These are phyloP conservation scores for Acanthis flammea DNA, from an alignment of 2,797 vertebrate species.

Conservation along the genomic window DNA sequence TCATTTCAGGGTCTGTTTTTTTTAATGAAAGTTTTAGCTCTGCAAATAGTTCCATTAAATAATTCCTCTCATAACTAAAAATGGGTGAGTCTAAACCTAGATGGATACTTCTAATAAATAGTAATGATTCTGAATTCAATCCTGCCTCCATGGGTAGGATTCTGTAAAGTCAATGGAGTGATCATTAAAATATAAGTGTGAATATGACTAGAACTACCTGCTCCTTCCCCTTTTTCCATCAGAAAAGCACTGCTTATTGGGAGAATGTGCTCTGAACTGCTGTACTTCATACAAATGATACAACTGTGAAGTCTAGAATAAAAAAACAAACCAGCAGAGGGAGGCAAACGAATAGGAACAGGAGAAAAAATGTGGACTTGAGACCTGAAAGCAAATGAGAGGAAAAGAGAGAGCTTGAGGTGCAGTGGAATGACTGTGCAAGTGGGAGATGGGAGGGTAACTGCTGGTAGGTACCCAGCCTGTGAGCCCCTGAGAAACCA, in stretches of 20 bases:
- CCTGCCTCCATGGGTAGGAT: not conserved
- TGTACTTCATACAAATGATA: not conserved
- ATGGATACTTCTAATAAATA: not conserved
- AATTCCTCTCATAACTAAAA: not conserved
- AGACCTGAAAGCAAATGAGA: not conserved
- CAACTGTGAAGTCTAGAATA: not conserved
- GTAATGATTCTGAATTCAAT: not conserved
- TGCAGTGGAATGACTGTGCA: fast-evolving
- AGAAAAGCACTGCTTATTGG: not conserved
- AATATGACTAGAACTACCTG: not conserved
- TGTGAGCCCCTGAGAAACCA: not conserved
- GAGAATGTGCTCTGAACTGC: not conserved
- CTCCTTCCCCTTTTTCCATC: not conserved
- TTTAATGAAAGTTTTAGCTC: not conserved
- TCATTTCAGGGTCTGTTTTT: not conserved
- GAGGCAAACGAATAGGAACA: not conserved
- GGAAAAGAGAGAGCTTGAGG: not conserved
- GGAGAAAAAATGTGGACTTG: not conserved
- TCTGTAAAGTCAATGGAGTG: not conserved
- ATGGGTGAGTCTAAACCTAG: not conserved
- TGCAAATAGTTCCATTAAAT: not conserved
- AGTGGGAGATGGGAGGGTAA: not conserved
- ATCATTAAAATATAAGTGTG: not conserved
- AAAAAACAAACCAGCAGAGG: not conserved
- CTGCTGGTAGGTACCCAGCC: not conserved